These are phyloP conservation scores for Aspidapion aeneum DNA, from an alignment of 2,888 invertebrate genomes.

Conservation along the genomic window DNA sequence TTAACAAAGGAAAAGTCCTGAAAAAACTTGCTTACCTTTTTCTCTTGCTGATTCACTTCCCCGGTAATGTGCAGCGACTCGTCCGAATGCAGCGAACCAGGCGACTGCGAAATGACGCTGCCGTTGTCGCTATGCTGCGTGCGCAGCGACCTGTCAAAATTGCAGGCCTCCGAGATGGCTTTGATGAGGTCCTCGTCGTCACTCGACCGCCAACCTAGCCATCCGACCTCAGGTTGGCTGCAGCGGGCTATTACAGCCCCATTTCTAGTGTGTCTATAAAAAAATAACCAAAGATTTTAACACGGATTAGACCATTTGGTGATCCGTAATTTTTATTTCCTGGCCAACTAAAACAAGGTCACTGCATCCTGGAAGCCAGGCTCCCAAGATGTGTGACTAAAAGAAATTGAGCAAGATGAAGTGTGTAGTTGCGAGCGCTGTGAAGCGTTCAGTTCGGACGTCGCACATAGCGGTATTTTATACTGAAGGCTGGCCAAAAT, in stretches of 20 bases:
- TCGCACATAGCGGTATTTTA: too few species aligned
- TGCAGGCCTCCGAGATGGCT: conserved; percentile 78
- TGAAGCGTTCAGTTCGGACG: too few species aligned
- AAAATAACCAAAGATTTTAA: too few species aligned
- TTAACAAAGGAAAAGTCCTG: too few species aligned
- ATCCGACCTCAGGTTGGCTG: conserved; percentile 94
- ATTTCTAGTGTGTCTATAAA: conserved; percentile 69
- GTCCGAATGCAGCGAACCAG: conserved; percentile 41
- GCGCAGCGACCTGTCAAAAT: conserved; percentile 53
- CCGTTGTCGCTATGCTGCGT: conserved; percentile 29
- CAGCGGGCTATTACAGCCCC: conserved; percentile 93
- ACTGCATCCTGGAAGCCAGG: too few species aligned
- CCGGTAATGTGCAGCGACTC: conserved; percentile 41
- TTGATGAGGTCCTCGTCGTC: conserved; percentile 89
- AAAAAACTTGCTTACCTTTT: conserved; percentile 26
- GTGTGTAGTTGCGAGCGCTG: too few species aligned
- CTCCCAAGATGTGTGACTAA: neutral
- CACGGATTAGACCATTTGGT: too few species aligned
- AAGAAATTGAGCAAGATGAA: neutral
- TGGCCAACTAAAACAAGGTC: too few species aligned
- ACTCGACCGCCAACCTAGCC: conserved; percentile 88
- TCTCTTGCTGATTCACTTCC: conserved; percentile 33
- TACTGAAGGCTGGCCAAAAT: too few species aligned
- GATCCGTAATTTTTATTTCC: too few species aligned
- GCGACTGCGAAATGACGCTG: conserved; percentile 37